Evolutionary conservation across 2,888 invertebrate genomes (phyloP), one percentile per base, ranked within the genome.

Genomic region (Bugulina stolonifera): DNA sequence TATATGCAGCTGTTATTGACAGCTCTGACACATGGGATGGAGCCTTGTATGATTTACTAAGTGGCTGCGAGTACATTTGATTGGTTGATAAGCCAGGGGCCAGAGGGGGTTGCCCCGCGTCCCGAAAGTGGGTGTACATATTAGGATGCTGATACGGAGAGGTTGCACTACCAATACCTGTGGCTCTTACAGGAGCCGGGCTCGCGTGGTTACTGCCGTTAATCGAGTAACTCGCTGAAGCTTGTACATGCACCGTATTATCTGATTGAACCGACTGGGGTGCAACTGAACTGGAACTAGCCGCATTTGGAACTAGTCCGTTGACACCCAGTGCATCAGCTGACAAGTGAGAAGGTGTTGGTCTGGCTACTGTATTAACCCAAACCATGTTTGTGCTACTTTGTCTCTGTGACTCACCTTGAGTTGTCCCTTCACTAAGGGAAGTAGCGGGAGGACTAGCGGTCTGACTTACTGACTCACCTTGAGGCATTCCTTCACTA

Each of bases 311-410:
- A 52, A 52, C 52, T 52, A 22, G 52, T 52, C 52, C 52, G 22
- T 52, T 52, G 52, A 52, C 52, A 10, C 10, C 52, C 10, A 22
- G 10, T 14, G 52, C 52, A 52, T 10, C 52, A 14, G 22, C n/a
- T n/a, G n/a, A n/a, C n/a, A n/a, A n/a, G n/a, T n/a, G 52, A 52
- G 52, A 52, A 52, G 52, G 52, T 52, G 52, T 52, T 52, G 52
- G 52, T 22, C 52, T 52, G 10, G 52, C 10, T 22, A 10, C 22
- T 10, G 10, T 52, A 52, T 22, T 52, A 22, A 52, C 52, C 52
- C 52, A 52, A 52, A 52, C 52, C 52, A 52, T 52, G 52, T 52
- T 52, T 52, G 52, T 52, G 22, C 22, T 52, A 52, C 10, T 52
- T 10, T 52, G 10, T 52, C 52, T 52, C 10, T 22, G 10, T 14